Evolutionary conservation across 2,113 vertebrate species (phyloP).

Genomic region (Leucoraja erinaceus): DNA sequence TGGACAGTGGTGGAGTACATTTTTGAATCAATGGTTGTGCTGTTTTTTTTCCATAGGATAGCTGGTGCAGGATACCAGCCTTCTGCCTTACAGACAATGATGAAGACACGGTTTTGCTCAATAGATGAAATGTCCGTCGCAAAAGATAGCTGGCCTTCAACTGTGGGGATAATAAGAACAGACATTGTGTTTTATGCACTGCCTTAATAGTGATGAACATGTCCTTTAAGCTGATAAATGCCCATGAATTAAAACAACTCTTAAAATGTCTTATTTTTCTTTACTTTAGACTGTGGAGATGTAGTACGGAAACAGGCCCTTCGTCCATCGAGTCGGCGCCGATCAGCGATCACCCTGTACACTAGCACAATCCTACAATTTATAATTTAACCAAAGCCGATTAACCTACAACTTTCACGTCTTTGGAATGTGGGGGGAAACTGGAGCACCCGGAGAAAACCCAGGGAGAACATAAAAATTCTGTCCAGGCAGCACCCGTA

Average conservation of each 20-base stretch:
- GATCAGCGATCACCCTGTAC: too few species aligned
- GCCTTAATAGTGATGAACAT: background rate
- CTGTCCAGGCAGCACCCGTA: too few species aligned
- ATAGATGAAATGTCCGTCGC: background rate
- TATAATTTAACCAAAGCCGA: too few species aligned
- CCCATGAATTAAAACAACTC: background rate
- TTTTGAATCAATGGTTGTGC: background rate
- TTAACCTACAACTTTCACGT: too few species aligned
- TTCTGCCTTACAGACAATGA: constrained; percentile 12
- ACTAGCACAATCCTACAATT: too few species aligned
- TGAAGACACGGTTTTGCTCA: background rate
- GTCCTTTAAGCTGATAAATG: background rate
- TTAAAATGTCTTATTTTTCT: background rate
- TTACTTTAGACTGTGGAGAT: background rate
- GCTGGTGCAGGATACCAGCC: background rate
- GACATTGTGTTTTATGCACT: background rate
- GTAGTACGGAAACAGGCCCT: too few species aligned
- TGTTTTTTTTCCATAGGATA: background rate
- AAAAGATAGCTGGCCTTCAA: background rate
- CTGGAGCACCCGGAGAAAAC: too few species aligned
- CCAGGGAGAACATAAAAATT: too few species aligned
- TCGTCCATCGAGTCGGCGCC: too few species aligned
- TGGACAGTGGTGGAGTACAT: background rate
- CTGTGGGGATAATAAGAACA: background rate
- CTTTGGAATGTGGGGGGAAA: too few species aligned